These are phyloP conservation scores for Buphagus erythrorhynchus DNA, from an alignment of 2,797 vertebrate species.

Conservation along the genomic window DNA sequence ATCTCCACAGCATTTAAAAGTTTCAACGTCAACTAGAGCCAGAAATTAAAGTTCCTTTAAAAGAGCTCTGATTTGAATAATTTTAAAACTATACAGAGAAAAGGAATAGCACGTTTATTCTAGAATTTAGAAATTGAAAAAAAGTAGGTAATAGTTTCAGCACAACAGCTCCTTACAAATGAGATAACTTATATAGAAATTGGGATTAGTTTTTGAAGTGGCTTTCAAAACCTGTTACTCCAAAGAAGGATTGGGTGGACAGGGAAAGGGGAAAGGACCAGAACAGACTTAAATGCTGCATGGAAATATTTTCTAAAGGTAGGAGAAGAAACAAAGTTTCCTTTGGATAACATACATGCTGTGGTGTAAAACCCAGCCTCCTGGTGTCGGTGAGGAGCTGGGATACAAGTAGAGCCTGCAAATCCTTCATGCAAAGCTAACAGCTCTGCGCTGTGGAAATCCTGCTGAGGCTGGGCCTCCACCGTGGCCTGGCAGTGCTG, in stretches of 20 bases:
- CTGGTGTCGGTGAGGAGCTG: accelerated
- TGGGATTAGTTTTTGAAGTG: neutral
- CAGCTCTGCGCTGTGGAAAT: accelerated
- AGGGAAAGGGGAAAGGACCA: neutral
- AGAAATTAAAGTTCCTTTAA: neutral
- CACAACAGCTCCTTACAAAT: neutral
- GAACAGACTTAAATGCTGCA: neutral
- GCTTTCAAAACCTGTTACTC: neutral
- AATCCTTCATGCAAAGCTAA: neutral
- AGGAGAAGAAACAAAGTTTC: neutral
- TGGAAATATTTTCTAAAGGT: neutral
- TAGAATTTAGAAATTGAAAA: neutral
- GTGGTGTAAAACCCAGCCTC: neutral
- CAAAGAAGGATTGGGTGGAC: neutral
- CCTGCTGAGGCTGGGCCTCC: neutral
- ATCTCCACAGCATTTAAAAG: neutral
- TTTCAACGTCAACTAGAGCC: neutral
- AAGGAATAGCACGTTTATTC: neutral
- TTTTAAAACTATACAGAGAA: neutral
- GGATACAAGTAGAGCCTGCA: accelerated
- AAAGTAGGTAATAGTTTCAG: neutral
- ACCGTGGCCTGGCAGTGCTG: neutral
- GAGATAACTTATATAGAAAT: neutral
- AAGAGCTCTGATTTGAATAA: neutral
- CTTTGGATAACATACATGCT: accelerated